Base-by-base conservation (phyloP, 2,113 vertebrate species). In the Eulacestoma nigropectus region DNA sequence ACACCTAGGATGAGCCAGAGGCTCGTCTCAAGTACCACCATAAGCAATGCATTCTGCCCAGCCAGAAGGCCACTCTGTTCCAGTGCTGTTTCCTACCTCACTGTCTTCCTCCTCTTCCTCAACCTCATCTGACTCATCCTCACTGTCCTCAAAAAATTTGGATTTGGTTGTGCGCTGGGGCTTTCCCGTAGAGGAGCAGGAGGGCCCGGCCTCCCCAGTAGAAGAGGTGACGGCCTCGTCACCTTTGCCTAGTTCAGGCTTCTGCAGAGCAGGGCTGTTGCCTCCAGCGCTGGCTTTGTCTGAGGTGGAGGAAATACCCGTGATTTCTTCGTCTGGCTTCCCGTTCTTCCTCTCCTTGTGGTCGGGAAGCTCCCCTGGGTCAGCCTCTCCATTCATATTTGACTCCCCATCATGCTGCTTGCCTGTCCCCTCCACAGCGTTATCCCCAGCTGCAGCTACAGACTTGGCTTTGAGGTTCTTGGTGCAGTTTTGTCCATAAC, bases 61-160 rank as follows among this genome's bases (percentile, higher is more conserved):
- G 89, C 79, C 81, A 89, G 33, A 93, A 88, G 85, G 92, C 87
- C 70, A 87, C 88, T 95, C 91, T 96, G 92, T 41, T 72, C 95
- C 95, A 78, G 92, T 89, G 91, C 93, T 95, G 87, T 96, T 96
- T 93, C 97, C 97, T 97, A 98, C 98, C 98, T 98, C 98, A 96
- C 98, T 98, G 96, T 98, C 98, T 89, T 98, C 98, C 94, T 98
- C 98, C 92, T 98, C 98, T 93, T 98, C 98, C 86, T 98, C 99
- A 50, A 98, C 99, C 93, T 99, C 99, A 96, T 99, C 99, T 81
- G 99, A 99, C 96, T 99, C 98, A 97, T 98, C 99, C 89, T 99
- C 99, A 80, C 99, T 99, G 98, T 99, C 99, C 84, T 99, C 99
- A 98, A 99, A 99, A 97, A 99, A 99, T 97, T 98, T 98, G 93